Base-by-base conservation (phyloP, 1,140 invertebrate genomes). In the Drosophila mayri region DNA sequence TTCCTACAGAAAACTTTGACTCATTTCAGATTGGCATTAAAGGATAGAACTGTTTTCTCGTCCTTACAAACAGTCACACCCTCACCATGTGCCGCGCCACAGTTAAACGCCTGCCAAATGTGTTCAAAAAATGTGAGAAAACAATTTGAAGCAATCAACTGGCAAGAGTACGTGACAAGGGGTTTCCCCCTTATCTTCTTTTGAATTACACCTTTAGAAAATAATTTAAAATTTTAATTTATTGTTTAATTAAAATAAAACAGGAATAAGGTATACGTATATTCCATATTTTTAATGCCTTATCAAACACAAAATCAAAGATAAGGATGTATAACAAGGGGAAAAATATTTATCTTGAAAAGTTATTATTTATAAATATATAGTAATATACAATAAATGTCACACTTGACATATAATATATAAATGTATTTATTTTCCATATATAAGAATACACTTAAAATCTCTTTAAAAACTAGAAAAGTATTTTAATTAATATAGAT, bases 71-170 rank as follows among this genome's bases (percentile, higher is more conserved):
- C 22, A 18, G 14, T 16, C 61, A 62, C 62, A 49, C 47, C 38
- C 47, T 32, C n/a, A 2, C 11, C 35, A 22, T 22, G 25, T 18
- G 41, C 65, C 76, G 16, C 10, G 76, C 58, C 54, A 58, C 61
- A 57, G 59, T 58, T 75, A 83, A 81, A 78, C 68, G 78, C 68
- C 82, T 86, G 82, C 70, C 83, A 79, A 86, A 88, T 80, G 72
- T 80, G 80, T 63, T 44, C 47, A 61, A 84, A 87, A 84, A 88
- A 88, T 90, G 84, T 77, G 80, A 63, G 59, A 88, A 87, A 88
- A 88, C 84, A 88, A 88, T 88, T 88, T 88, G 62, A 74, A 73
- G 84, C 84, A 88, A 88, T 88, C 85, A 90, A 81, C 76, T 81
- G 67, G 75, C 59, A 70, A 38, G 28, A 72, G 80, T 88, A 88